Evolutionary conservation across 2,888 invertebrate species (phyloP).

Genomic region (Altica lythri): DNA sequence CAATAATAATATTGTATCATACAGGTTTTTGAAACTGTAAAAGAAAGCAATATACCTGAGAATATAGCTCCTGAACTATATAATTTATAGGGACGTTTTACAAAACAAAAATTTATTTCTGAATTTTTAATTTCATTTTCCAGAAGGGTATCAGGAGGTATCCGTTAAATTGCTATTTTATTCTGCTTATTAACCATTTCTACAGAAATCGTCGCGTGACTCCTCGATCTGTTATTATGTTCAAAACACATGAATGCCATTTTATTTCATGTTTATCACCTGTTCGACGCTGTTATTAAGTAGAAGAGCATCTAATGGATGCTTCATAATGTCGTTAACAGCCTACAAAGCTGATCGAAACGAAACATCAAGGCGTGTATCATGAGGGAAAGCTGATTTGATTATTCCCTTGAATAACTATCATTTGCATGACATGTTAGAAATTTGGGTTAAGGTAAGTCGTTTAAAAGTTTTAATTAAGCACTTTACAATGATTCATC

Average conservation of each 20-base stretch:
- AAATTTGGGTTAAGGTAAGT: not conserved
- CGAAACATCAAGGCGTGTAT: conserved; percentile 22
- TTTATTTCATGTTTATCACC: conserved; percentile 29
- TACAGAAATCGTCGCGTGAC: conserved; percentile 26
- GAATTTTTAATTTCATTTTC: conserved; percentile 38
- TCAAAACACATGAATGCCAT: conserved; percentile 24
- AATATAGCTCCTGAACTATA: conserved; percentile 20
- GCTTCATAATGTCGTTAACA: conserved; percentile 14
- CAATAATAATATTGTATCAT: too few species aligned
- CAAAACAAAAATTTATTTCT: conserved; percentile 42
- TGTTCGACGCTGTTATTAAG: conserved; percentile 23
- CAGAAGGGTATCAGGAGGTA: conserved; percentile 25
- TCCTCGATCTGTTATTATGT: conserved; percentile 20
- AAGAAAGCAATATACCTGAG: too few species aligned
- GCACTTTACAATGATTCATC: too few species aligned
- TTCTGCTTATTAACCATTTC: conserved; percentile 25
- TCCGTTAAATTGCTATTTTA: conserved; percentile 35
- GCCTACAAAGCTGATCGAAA: conserved; percentile 18
- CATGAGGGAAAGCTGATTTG: conserved; percentile 9
- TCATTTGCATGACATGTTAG: conserved; percentile 2
- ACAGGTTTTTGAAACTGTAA: too few species aligned
- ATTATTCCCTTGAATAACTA: conserved; percentile 9
- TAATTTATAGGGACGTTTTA: conserved; percentile 41
- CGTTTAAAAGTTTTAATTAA: too few species aligned
- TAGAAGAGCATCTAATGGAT: conserved; percentile 19